A percentile compares a stretch with the other conserved stretches of the same genome.
phyloP scores from a whole-genome alignment of 1,140 invertebrate species.

The Eciton burchellii region DNA sequence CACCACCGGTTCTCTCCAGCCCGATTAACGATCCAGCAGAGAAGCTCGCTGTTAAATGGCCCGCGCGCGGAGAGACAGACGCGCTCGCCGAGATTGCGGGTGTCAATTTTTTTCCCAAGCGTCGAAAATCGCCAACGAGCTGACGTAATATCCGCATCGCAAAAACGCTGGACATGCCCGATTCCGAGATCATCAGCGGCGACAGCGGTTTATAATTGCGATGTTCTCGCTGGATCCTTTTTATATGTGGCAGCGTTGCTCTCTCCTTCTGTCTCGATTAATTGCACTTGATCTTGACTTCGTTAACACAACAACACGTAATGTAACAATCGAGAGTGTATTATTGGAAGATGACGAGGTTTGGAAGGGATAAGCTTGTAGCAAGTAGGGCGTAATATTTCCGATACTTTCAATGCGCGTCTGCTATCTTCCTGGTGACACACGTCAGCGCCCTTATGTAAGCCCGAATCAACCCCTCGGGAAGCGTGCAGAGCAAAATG shows the following conservation, averaged over 20 bases:
- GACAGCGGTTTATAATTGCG: background rate
- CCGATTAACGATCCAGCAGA: slow-evolving; percentile 63
- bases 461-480: background rate
- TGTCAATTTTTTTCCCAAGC: slow-evolving; percentile 66
- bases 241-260: too few relatives aligned
- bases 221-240: background rate
- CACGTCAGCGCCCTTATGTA: background rate
- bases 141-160: background rate
- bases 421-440: slow-evolving; percentile 62
- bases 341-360: slow-evolving; percentile 63
- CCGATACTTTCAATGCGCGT: slow-evolving; percentile 73
- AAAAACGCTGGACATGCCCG: slow-evolving; percentile 18
- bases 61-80: slow-evolving; percentile 60
- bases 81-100: slow-evolving; percentile 61
- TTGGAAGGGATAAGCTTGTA: slow-evolving; percentile 47
- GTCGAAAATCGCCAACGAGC: slow-evolving; percentile 44
- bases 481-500: slow-evolving; percentile 14
- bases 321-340: slow-evolving; percentile 39
- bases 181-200: background rate
- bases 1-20: background rate
- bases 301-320: background rate
- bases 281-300: slow-evolving; percentile 8
- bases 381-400: slow-evolving; percentile 77
- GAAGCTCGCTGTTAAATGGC: slow-evolving; percentile 62
- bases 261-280: background rate